phyloP scores from a whole-genome alignment of 2,113 vertebrate species.

The Xyrauchen texanus region DNA sequence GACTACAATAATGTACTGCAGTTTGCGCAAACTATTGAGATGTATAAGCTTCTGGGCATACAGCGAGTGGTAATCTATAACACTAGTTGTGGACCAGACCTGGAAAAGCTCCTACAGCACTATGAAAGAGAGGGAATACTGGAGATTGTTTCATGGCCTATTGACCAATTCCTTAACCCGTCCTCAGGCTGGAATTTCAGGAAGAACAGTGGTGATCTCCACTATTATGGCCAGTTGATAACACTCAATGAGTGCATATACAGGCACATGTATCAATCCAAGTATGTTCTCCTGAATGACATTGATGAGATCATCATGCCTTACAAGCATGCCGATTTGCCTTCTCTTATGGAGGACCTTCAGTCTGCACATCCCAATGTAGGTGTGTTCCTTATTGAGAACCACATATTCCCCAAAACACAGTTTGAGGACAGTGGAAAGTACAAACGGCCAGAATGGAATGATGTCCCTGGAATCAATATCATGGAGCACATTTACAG shows the following conservation, averaged over 20 bases:
- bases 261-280: constrained; percentile 68
- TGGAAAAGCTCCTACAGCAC: constrained; percentile 70
- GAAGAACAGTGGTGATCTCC: constrained; percentile 57
- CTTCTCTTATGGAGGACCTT: constrained; percentile 66
- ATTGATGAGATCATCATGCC: constrained; percentile 79
- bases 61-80: constrained; percentile 78
- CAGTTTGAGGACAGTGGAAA: constrained; percentile 51
- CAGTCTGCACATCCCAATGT: constrained; percentile 61
- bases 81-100: constrained; percentile 72
- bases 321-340: constrained; percentile 64
- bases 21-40: constrained; percentile 76
- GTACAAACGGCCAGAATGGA: constrained; percentile 70
- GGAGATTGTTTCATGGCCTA: constrained; percentile 78
- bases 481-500: constrained; percentile 75
- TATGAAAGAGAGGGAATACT: constrained; percentile 73
- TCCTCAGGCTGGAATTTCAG: constrained; percentile 67
- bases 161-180: constrained; percentile 67
- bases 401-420: constrained; percentile 70
- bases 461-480: constrained; percentile 71
- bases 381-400: constrained; percentile 73
- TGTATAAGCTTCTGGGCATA: constrained; percentile 78
- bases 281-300: constrained; percentile 74
- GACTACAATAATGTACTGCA: constrained; percentile 79
- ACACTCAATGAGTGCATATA: constrained; percentile 74
- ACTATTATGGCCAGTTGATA: constrained; percentile 69